Base-by-base conservation (phyloP, 2,113 vertebrate genomes). In the Tringa solitaria region DNA sequence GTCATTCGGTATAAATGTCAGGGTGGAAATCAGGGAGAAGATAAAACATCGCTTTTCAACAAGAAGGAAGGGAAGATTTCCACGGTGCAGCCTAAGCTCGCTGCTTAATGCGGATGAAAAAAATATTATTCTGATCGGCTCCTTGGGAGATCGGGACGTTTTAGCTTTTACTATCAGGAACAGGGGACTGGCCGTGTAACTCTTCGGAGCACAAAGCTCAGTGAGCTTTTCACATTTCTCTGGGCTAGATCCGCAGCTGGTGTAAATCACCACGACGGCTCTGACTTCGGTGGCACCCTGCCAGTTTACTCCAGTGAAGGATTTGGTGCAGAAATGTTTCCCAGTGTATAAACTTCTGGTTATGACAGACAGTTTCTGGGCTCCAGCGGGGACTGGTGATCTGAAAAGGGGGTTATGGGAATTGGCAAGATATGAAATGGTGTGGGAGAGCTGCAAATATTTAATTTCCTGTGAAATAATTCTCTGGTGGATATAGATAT, bases 401-500 rank as follows among this genome's bases (percentile, higher is more conserved):
- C 91, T 87, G 39, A 75, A 96, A 88, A 88, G 72, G 84, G 94
- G 88, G 93, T 96, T 96, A 96, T 89, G 90, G 93, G 82, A 96
- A 84, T 10, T 87, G 95, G 94, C 95, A 97, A 91, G 86, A 75
- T 87, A 95, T 89, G 89, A 96, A 96, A 89, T 84, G 77, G 64
- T 93, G 89, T 85, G 60, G 70, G 92, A 95, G 87, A 95, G 80
- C 61, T 91, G 89, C 84, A 94, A 96, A 95, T 90, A 94, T 90
- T 96, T 96, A 95, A 97, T 94, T 94, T 93, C 90, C 83, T 94
- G 89, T 76, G 86, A 96, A 97, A 95, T 84, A 96, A 95, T 93
- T 97, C 94, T 86, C 90, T 54, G 39, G 89, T 76, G 92, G 41
- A 3, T 89, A 56, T 67, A 68, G 65, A 57, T 56, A 54, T 54